Conservation (phyloP, 2,888 invertebrate species). For the Brachylomia viminalis region DNA sequence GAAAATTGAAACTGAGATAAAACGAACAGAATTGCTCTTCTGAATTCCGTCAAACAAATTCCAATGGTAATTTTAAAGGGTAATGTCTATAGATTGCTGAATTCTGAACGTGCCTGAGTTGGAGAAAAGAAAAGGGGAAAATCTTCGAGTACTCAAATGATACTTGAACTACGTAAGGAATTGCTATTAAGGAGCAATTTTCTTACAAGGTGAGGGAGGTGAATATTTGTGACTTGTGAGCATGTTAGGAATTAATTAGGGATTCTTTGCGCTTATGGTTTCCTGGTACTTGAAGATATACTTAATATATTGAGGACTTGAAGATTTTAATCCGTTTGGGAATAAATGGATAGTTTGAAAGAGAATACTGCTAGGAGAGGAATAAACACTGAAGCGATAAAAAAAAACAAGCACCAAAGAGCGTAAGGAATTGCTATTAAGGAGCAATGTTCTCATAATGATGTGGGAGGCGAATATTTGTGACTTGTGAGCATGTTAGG, state of each 20-base stretch:
- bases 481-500: too few relatives aligned
- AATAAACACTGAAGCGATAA: not conserved
- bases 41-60: conserved; percentile 63
- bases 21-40: conserved; percentile 48
- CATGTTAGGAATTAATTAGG: conserved; percentile 57
- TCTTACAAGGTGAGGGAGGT: conserved; percentile 48
- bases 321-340: not conserved
- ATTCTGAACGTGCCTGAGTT: conserved; percentile 59
- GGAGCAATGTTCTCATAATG: conserved; percentile 56
- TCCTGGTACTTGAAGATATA: conserved; percentile 15
- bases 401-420: not conserved
- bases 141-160: conserved; percentile 57
- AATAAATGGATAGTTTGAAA: not conserved
- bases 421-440: conserved; percentile 66
- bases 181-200: conserved; percentile 67
- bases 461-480: too few relatives aligned
- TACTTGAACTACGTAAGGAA: conserved; percentile 65
- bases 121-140: conserved; percentile 41
- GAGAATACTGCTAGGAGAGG: not conserved
- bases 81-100: conserved; percentile 61
- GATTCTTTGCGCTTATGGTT: conserved; percentile 50
- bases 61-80: conserved; percentile 68
- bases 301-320: not conserved
- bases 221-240: conserved; percentile 57
- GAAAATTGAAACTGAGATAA: conserved; percentile 60